phyloP scores from a whole-genome alignment of 2,888 invertebrate genomes.

The Vandiemenella viatica region DNA sequence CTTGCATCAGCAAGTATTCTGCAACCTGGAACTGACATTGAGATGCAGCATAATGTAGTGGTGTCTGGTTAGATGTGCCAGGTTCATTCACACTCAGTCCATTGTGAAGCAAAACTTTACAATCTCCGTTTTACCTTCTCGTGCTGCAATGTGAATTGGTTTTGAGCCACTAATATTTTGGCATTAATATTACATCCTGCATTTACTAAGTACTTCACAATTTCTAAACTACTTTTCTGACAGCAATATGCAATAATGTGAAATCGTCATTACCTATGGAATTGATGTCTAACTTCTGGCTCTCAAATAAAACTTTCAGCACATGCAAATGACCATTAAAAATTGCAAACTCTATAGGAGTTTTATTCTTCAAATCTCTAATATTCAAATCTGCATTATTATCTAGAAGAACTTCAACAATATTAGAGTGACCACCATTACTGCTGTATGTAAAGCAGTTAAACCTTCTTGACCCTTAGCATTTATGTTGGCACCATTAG shows the following conservation, averaged over 20 bases:
- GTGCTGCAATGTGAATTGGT: too few relatives aligned
- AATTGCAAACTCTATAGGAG: conserved; percentile 20
- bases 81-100: not conserved
- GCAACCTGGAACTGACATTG: too few relatives aligned
- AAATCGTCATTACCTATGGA: conserved; percentile 1
- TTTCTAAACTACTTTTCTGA: too few relatives aligned
- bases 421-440: conserved; percentile 1
- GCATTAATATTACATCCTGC: not conserved
- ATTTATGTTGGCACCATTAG: too few relatives aligned
- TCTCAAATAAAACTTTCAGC: conserved; percentile 14
- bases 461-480: too few relatives aligned
- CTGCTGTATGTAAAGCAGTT: conserved; percentile 11
- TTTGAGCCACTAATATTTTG: not conserved
- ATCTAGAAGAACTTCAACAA: conserved; percentile 1
- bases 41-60: conserved; percentile 1
- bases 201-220: too few relatives aligned
- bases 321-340: conserved; percentile 19
- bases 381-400: conserved; percentile 7
- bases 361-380: conserved; percentile 7
- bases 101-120: not conserved
- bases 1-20: too few relatives aligned
- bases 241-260: conserved; percentile 1
- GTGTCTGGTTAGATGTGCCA: not conserved
- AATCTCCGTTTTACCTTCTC: not conserved
- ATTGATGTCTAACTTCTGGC: conserved; percentile 13